Evolutionary conservation across 2,797 vertebrate genomes (phyloP).

Genomic region (Myoxocephalus aenaeus): DNA sequence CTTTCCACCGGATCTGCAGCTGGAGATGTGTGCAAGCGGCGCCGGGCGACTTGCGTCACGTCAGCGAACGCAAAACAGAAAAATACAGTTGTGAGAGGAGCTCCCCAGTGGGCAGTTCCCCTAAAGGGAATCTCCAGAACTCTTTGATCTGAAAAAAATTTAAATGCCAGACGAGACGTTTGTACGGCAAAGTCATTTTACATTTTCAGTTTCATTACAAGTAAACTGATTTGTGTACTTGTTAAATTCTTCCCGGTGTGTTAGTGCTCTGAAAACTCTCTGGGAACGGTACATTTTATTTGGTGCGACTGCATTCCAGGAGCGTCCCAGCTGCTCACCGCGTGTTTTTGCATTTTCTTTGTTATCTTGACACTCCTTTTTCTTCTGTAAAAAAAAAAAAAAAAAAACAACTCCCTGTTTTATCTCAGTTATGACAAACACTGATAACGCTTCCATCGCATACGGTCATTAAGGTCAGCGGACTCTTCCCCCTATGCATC

Average conservation of each 20-base stretch:
- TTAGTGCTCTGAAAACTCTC: not conserved
- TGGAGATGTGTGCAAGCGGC: not conserved
- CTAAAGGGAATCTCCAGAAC: not conserved
- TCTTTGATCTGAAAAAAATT: not conserved
- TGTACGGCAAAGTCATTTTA: not conserved
- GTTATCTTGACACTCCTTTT: not conserved
- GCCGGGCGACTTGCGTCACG: too few species aligned
- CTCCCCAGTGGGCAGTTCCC: not conserved
- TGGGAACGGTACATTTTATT: conserved; percentile 1
- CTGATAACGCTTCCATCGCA: conserved; percentile 33
- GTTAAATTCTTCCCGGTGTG: not conserved
- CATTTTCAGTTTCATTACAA: not conserved
- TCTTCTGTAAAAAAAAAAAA: not conserved
- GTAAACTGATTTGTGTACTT: not conserved
- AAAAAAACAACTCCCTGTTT: not conserved
- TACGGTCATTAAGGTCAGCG: conserved; percentile 33
- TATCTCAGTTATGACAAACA: conserved; percentile 31
- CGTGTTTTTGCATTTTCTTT: not conserved
- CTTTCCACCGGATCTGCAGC: not conserved
- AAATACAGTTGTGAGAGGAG: not conserved
- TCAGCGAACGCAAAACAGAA: not conserved
- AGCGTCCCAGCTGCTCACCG: not conserved
- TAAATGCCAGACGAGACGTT: not conserved
- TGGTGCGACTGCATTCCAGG: conserved; percentile 1
- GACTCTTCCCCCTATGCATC: conserved; percentile 3